These are phyloP conservation scores for Drosophila dives DNA, from an alignment of 2,888 invertebrate genomes.

Conservation along the genomic window DNA sequence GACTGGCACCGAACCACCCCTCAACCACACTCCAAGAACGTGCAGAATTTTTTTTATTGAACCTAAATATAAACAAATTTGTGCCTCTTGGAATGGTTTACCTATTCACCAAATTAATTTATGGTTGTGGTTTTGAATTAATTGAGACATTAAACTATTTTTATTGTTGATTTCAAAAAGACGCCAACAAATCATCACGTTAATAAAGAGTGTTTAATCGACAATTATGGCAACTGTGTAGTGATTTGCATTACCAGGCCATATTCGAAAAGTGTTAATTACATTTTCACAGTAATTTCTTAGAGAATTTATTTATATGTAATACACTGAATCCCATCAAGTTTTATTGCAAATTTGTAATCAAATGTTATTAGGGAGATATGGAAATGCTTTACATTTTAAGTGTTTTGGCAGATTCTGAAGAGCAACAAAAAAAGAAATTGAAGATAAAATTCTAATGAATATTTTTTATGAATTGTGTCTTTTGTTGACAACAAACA, in stretches of 20 bases:
- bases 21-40: background rate
- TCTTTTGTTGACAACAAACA: background rate
- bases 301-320: background rate
- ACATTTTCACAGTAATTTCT: background rate
- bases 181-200: constrained; percentile 43
- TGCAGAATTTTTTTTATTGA: background rate
- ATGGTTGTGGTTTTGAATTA: constrained; percentile 60
- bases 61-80: constrained; percentile 61
- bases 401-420: background rate
- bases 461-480: background rate
- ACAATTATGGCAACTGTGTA: constrained; percentile 22
- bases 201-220: constrained; percentile 41
- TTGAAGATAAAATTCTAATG: background rate
- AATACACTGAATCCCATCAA: background rate
- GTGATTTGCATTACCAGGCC: constrained; percentile 46
- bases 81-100: constrained; percentile 25
- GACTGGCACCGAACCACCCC: constrained; percentile 1
- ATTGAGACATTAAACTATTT: constrained; percentile 75
- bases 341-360: background rate
- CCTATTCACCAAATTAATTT: constrained; percentile 36
- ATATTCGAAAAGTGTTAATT: background rate
- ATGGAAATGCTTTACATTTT: background rate
- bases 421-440: background rate
- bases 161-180: constrained; percentile 59
- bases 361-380: background rate